A percentile compares a stretch with the other conserved stretches of the same genome.
These are phyloP conservation scores for Vidua chalybeata DNA, from an alignment of 2,113 vertebrate genomes.

Conservation along the genomic window DNA sequence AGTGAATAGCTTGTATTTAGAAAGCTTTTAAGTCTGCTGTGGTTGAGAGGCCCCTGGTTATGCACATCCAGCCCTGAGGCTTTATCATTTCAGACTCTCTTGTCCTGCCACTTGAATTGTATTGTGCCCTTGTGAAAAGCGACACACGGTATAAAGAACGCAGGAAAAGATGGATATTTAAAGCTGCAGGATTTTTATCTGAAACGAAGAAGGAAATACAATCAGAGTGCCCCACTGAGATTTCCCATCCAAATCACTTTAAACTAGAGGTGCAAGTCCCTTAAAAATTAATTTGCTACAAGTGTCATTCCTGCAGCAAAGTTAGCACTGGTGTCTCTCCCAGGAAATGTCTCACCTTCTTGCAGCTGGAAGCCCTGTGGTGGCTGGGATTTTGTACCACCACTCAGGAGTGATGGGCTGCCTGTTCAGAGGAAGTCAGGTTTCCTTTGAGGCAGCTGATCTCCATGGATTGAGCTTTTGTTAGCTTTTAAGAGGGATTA, in stretches of 20 bases:
- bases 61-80: constrained; percentile 4
- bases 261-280: background rate
- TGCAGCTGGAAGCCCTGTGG: background rate
- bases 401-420: background rate
- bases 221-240: background rate
- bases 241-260: background rate
- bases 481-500: background rate
- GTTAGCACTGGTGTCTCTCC: background rate
- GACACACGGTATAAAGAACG: background rate
- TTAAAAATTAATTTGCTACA: constrained; percentile 28
- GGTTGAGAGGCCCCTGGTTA: constrained; percentile 24
- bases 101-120: background rate
- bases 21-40: constrained; percentile 45
- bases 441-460: background rate
- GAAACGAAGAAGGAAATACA: background rate
- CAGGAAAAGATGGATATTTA: background rate
- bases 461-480: background rate
- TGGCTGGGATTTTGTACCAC: background rate
- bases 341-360: background rate
- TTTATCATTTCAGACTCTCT: constrained; percentile 29
- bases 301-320: background rate
- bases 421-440: background rate
- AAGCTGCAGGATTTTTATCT: constrained; percentile 13
- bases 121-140: constrained; percentile 6
- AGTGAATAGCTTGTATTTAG: constrained; percentile 36